Evolutionary conservation across 2,113 vertebrate genomes (phyloP).

Genomic region (Ranitomeya variabilis): DNA sequence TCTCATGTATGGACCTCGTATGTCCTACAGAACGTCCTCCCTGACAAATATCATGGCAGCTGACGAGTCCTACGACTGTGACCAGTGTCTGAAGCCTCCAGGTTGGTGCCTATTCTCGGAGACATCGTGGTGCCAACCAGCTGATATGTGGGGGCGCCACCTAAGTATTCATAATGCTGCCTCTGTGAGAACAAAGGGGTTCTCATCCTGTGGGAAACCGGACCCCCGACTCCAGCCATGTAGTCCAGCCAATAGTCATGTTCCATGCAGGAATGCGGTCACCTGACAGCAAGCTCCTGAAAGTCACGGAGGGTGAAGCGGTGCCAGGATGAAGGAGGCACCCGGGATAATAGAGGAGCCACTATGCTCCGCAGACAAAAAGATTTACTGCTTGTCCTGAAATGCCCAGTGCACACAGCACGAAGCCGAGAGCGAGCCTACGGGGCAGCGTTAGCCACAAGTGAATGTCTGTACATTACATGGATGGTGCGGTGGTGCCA

Average conservation of each 20-base stretch:
- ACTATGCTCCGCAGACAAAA: slow-evolving; percentile 20
- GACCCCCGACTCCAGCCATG: slow-evolving; percentile 23
- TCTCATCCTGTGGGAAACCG: slow-evolving; percentile 31
- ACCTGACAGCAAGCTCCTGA: background rate
- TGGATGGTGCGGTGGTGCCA: background rate
- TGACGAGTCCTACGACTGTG: background rate
- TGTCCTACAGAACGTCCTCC: background rate
- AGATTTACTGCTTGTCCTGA: slow-evolving; percentile 17
- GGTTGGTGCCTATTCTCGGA: slow-evolving; percentile 6
- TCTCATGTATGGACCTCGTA: background rate
- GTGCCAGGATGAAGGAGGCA: slow-evolving; percentile 12
- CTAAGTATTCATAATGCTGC: slow-evolving; percentile 40
- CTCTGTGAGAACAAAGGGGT: slow-evolving; percentile 13
- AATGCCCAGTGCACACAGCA: background rate
- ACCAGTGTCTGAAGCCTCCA: background rate
- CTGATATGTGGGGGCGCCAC: slow-evolving; percentile 27
- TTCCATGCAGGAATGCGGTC: slow-evolving; percentile 25
- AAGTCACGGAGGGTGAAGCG: background rate
- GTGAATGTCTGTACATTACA: too few species aligned
- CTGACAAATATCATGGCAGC: background rate
- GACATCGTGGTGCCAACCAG: slow-evolving; percentile 25
- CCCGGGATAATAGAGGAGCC: background rate
- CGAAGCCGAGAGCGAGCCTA: background rate
- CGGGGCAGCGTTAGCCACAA: background rate
- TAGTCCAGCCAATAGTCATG: background rate